Evolutionary conservation across 2,888 invertebrate species (phyloP).

Genomic region (Podotricha telesiphe): DNA sequence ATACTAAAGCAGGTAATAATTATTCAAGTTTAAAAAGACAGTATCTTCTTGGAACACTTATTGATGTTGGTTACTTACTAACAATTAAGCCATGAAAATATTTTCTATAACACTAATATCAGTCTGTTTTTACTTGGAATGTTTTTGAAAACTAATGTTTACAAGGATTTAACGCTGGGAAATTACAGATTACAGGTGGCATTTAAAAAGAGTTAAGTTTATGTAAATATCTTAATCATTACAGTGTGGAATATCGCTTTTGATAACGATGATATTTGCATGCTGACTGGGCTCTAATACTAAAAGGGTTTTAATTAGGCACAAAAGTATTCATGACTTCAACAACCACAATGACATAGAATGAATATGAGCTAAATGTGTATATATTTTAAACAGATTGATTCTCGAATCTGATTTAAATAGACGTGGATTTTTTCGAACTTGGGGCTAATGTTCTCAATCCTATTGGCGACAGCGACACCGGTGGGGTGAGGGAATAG

Average conservation of each 20-base stretch:
- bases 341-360: conserved; percentile 4
- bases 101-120: conserved; percentile 35
- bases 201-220: not conserved
- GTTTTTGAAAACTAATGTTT: conserved; percentile 26
- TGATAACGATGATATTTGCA: not conserved
- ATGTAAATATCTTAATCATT: not conserved
- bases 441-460: too few relatives aligned
- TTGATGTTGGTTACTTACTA: conserved; percentile 26
- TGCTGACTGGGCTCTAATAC: not conserved
- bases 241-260: not conserved
- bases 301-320: not conserved
- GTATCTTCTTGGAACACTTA: conserved; percentile 7
- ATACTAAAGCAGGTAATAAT: conserved; percentile 3
- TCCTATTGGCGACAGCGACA: too few relatives aligned
- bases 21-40: conserved; percentile 6
- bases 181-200: not conserved
- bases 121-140: conserved; percentile 43
- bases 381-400: not conserved
- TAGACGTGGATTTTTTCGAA: not conserved
- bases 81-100: conserved; percentile 33
- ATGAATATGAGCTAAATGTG: not conserved
- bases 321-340: not conserved
- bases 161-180: not conserved
- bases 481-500: too few relatives aligned
- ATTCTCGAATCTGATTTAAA: not conserved